A percentile compares a stretch with the other conserved stretches of the same genome.
Conservation (phyloP, 2,113 vertebrate species). For the Castor canadensis region DNA sequence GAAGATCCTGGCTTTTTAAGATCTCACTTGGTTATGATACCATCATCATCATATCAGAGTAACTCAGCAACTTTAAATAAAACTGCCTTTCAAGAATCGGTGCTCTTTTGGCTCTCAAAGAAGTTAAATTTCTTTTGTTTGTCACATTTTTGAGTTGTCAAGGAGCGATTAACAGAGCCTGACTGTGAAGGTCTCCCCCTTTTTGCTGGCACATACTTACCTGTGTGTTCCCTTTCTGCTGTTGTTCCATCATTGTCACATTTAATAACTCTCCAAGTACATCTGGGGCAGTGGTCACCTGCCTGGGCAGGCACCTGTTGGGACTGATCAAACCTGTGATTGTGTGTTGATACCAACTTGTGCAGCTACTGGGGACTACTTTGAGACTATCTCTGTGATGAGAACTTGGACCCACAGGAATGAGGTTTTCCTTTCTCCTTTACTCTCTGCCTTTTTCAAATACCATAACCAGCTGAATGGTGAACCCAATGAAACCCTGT, state of each 20-base stretch:
- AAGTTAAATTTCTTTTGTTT: neutral
- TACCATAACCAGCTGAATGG: neutral
- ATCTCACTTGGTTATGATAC: neutral
- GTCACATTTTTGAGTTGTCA: neutral
- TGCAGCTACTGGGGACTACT: neutral
- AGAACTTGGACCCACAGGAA: neutral
- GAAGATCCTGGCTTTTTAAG: neutral
- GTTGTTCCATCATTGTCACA: neutral
- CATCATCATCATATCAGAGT: neutral
- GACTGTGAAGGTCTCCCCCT: accelerated
- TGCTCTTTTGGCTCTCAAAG: neutral
- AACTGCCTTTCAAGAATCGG: neutral
- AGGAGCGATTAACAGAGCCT: neutral
- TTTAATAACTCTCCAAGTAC: neutral
- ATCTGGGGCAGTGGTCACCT: neutral
- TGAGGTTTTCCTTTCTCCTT: neutral
- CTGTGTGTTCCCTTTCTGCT: neutral
- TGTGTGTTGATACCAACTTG: neutral
- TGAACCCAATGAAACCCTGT: neutral
- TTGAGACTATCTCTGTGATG: neutral
- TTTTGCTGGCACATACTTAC: neutral
- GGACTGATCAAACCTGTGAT: neutral
- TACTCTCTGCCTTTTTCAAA: neutral
- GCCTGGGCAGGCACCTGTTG: neutral
- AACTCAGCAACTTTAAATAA: neutral